Percentiles rank a stretch among this genome's conserved stretches.
Conservation (phyloP, 1,140 invertebrate genomes). For the Lucilia cuprina region DNA sequence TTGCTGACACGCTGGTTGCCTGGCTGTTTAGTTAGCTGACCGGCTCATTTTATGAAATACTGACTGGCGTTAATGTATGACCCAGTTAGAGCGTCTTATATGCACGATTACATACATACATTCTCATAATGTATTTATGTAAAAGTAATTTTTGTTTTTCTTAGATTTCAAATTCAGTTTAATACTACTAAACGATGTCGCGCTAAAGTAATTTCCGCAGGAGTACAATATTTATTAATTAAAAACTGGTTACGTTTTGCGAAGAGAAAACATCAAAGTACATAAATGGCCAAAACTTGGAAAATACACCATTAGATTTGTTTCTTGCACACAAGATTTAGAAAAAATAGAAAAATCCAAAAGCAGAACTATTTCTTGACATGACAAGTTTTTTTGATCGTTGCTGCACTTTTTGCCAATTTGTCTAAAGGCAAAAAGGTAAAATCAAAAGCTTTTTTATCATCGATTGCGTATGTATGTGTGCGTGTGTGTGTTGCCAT, state of each 20-base stretch:
- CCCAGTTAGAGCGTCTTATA: neutral
- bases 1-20: neutral
- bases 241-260: conserved; percentile 33
- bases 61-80: conserved; percentile 3
- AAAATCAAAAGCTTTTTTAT: conserved; percentile 6
- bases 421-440: conserved; percentile 7
- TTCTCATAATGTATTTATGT: neutral
- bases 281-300: conserved; percentile 13
- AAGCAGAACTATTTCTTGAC: conserved; percentile 20
- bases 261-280: conserved; percentile 15
- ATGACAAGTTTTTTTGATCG: neutral
- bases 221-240: conserved; percentile 27
- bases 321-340: neutral
- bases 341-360: neutral
- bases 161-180: neutral
- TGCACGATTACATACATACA: no score
- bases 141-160: neutral
- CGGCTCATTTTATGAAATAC: no score
- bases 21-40: neutral
- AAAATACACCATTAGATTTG: conserved; percentile 11
- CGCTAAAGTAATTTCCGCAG: conserved; percentile 24
- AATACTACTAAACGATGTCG: neutral
- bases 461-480: neutral
- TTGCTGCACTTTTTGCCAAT: neutral
- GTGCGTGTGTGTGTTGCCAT: neutral